Evolutionary conservation across 2,797 vertebrate genomes (phyloP).

Genomic region (Chaetophractus vellerosus): DNA sequence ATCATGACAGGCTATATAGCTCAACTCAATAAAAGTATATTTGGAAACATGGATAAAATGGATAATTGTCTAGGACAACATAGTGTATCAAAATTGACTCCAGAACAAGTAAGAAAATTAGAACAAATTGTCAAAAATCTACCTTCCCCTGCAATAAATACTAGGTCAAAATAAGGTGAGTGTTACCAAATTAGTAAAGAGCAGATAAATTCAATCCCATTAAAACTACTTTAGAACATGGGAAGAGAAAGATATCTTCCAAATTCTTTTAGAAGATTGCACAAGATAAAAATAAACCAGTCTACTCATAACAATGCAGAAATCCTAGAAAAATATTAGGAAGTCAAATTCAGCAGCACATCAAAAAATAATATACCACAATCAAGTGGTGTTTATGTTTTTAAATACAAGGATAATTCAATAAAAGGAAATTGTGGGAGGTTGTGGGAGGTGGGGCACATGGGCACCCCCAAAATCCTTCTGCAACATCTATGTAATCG

Average conservation of each 20-base stretch:
- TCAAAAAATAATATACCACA: too few species aligned
- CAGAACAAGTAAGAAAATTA: background rate
- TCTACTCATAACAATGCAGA: too few species aligned
- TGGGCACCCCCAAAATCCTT: too few species aligned
- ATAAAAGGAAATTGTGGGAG: conserved; percentile 26
- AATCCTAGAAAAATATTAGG: too few species aligned
- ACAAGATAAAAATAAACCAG: too few species aligned
- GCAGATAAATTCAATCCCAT: background rate
- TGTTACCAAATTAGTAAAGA: conserved; percentile 1
- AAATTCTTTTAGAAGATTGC: too few species aligned
- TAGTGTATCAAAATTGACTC: background rate
- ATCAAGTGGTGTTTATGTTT: conserved; percentile 19
- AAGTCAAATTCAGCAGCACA: too few species aligned
- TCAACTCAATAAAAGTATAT: background rate
- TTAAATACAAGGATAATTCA: conserved; percentile 11
- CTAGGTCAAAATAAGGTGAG: background rate
- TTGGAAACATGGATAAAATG: background rate
- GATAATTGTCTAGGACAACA: conserved; percentile 26
- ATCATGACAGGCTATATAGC: background rate
- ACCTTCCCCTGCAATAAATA: background rate
- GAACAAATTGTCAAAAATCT: background rate
- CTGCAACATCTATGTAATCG: too few species aligned
- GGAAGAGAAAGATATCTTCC: too few species aligned
- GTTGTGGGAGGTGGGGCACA: too few species aligned
- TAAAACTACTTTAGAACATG: background rate